Conservation (phyloP, 2,888 invertebrate genomes). For the Itoplectis maculator region DNA sequence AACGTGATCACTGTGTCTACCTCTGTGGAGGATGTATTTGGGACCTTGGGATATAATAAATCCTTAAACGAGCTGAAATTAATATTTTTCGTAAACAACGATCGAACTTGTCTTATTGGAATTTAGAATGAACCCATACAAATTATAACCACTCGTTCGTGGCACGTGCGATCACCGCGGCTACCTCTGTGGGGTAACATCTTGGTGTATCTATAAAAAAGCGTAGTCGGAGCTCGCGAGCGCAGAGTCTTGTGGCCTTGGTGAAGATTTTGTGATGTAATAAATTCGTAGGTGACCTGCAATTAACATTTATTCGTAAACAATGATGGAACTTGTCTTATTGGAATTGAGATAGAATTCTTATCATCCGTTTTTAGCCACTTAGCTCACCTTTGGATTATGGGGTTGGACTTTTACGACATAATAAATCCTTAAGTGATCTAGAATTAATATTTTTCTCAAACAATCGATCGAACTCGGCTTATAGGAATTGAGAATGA, state of each 20-base stretch:
- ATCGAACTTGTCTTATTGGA: too few species aligned
- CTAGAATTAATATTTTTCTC: neutral
- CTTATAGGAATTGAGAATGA: neutral
- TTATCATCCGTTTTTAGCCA: too few species aligned
- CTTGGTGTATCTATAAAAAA: too few species aligned
- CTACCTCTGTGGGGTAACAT: conserved; percentile 69
- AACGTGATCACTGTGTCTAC: conserved; percentile 72
- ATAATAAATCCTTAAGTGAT: neutral
- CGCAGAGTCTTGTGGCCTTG: too few species aligned
- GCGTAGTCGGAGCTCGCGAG: too few species aligned
- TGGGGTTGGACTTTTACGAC: conserved; percentile 24
- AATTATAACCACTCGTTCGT: conserved; percentile 25
- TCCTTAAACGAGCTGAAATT: neutral
- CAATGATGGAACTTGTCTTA: too few species aligned
- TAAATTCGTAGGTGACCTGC: neutral
- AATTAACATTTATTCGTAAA: neutral
- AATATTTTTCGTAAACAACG: conserved; percentile 1
- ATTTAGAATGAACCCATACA: neutral
- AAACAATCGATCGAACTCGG: neutral
- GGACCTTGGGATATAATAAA: too few species aligned
- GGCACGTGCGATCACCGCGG: conserved; percentile 71
- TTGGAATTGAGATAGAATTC: neutral
- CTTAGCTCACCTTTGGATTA: too few species aligned
- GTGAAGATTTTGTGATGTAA: too few species aligned
- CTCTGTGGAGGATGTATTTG: conserved; percentile 53